phyloP scores from a whole-genome alignment of 2,113 vertebrate genomes.

The Otocyon megalotis region DNA sequence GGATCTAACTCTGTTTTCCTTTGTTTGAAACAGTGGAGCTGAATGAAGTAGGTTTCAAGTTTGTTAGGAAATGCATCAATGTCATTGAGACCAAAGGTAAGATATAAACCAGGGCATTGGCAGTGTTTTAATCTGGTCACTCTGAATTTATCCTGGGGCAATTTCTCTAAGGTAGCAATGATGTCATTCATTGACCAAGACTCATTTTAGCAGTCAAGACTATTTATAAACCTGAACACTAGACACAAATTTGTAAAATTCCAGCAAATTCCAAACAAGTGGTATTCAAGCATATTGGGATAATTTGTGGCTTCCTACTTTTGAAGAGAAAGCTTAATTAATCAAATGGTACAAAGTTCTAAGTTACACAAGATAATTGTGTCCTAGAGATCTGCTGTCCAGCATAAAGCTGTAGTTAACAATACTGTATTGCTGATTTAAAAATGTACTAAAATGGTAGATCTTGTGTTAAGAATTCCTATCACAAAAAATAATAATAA shows the following conservation, averaged over 20 bases:
- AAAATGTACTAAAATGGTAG: background rate
- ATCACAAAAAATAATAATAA: background rate
- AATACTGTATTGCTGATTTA: background rate
- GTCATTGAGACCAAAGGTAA: constrained; percentile 95
- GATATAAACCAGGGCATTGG: constrained; percentile 28
- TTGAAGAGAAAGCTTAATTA: background rate
- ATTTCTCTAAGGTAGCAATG: background rate
- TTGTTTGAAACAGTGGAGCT: constrained; percentile 92
- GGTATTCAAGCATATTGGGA: background rate
- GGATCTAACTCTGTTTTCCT: constrained; percentile 65
- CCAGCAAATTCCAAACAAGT: background rate
- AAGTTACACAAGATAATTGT: background rate
- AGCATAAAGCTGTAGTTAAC: background rate
- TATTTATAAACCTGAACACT: background rate
- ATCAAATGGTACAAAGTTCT: background rate
- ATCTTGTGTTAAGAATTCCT: background rate
- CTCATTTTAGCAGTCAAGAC: background rate
- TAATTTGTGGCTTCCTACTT: constrained; percentile 22
- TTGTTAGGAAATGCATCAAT: constrained; percentile 97
- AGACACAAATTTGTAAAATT: constrained; percentile 19
- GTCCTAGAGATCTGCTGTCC: background rate
- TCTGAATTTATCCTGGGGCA: background rate
- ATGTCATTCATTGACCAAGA: background rate
- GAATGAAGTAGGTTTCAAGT: constrained; percentile 97
- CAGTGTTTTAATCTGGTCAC: background rate